A percentile compares a stretch with the other conserved stretches of the same genome.
These are phyloP conservation scores for Amazonetta brasiliensis DNA, from an alignment of 2,797 vertebrate genomes.

Conservation along the genomic window DNA sequence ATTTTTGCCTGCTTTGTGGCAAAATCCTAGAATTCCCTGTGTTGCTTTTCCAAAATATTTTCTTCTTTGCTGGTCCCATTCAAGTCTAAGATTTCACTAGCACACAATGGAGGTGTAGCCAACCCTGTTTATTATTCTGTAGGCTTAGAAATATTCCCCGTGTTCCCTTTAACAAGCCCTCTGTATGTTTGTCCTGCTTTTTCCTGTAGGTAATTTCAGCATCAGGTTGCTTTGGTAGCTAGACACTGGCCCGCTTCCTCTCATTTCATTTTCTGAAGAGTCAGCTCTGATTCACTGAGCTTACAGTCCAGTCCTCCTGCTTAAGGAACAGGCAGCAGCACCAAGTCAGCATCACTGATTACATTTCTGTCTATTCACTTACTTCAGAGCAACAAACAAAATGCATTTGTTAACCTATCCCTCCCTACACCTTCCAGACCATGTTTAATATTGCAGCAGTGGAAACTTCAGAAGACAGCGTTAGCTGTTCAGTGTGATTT, in stretches of 20 bases:
- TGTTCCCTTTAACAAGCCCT: not conserved
- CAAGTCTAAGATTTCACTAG: not conserved
- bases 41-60: not conserved
- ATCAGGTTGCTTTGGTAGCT: not conserved
- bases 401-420: not conserved
- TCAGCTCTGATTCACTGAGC: not conserved
- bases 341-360: not conserved
- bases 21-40: too few relatives aligned
- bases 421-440: not conserved
- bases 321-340: not conserved
- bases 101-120: not conserved
- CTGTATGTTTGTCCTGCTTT: not conserved
- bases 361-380: not conserved
- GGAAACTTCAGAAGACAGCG: not conserved
- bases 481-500: not conserved
- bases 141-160: not conserved
- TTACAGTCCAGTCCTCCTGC: not conserved
- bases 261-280: not conserved
- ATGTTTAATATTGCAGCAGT: not conserved
- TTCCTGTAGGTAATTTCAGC: not conserved
- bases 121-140: not conserved
- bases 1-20: not conserved
- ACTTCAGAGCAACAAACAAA: not conserved
- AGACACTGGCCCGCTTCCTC: not conserved
- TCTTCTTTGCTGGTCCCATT: rapidly evolving